Conservation (phyloP, 37 sponge, comb jelly and placozoan species). For the Spongilla lacustris region DNA sequence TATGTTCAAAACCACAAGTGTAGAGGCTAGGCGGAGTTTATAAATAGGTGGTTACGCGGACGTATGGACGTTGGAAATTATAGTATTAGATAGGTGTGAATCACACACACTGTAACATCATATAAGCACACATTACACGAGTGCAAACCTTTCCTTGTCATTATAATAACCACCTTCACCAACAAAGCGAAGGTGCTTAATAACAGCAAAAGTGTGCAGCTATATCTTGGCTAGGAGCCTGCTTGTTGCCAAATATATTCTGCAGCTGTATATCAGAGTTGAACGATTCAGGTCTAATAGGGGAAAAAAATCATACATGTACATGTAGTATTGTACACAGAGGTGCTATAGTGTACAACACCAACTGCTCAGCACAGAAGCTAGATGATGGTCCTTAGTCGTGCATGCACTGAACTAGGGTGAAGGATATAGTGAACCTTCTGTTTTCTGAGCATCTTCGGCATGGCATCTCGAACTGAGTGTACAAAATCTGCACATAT, state of each 20-base stretch:
- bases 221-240: conserved; percentile 55
- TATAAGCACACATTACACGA: no score
- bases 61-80: no score
- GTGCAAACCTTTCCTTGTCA: no score
- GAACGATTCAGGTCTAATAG: conserved; percentile 50
- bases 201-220: background rate
- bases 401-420: conserved; percentile 23
- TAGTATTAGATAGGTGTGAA: no score
- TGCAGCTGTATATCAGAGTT: conserved; percentile 14
- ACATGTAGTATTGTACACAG: no score
- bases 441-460: conserved; percentile 4
- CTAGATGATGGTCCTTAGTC: conserved; percentile 50
- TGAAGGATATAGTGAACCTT: conserved; percentile 53
- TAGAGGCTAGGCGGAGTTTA: no score
- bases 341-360: background rate
- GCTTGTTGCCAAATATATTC: conserved; percentile 46
- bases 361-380: conserved; percentile 53
- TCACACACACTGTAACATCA: no score
- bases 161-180: conserved; percentile 6
- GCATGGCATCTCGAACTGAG: background rate
- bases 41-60: no score
- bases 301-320: no score
- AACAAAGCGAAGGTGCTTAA: conserved; percentile 12
- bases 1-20: no score
- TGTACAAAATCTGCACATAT: conserved; percentile 31